Evolutionary conservation across 2,888 invertebrate species (phyloP).

Genomic region (Bellardia bayeri): DNA sequence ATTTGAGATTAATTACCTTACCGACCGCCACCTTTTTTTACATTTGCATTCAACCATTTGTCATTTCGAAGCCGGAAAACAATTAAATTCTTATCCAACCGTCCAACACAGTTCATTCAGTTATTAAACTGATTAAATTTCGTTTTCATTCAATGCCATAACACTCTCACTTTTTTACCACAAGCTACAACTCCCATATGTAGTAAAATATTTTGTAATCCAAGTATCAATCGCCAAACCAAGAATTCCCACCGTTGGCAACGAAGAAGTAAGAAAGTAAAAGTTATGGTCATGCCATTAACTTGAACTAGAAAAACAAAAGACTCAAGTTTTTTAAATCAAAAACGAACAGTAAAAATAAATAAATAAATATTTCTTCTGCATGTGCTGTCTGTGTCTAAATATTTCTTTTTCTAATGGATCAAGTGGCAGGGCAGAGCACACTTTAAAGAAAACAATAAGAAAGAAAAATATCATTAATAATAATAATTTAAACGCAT

Average conservation of each 20-base stretch:
- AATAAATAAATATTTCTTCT: background rate
- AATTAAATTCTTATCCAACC: slow-evolving; percentile 11
- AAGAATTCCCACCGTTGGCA: slow-evolving; percentile 4
- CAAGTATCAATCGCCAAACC: background rate
- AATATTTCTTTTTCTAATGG: slow-evolving; percentile 1
- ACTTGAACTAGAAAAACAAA: background rate
- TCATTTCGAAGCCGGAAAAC: background rate
- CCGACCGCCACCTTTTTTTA: background rate
- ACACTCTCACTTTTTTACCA: slow-evolving; percentile 26
- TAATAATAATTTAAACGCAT: slow-evolving; percentile 13
- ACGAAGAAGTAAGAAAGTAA: slow-evolving; percentile 41
- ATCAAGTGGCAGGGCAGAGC: slow-evolving; percentile 15
- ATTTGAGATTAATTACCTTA: background rate
- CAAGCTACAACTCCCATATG: background rate
- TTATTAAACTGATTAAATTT: slow-evolving; percentile 4
- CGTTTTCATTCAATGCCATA: slow-evolving; percentile 10
- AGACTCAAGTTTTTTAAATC: slow-evolving; percentile 22
- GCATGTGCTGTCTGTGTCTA: background rate
- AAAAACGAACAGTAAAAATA: background rate
- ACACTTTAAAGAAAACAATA: background rate
- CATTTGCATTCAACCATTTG: background rate
- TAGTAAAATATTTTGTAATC: slow-evolving; percentile 31
- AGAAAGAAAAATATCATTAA: background rate
- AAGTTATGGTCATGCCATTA: slow-evolving; percentile 27
- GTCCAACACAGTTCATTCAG: background rate